Conservation (phyloP, 37 sponge, comb jelly and placozoan species). For the Hexactinellida sp. region DNA sequence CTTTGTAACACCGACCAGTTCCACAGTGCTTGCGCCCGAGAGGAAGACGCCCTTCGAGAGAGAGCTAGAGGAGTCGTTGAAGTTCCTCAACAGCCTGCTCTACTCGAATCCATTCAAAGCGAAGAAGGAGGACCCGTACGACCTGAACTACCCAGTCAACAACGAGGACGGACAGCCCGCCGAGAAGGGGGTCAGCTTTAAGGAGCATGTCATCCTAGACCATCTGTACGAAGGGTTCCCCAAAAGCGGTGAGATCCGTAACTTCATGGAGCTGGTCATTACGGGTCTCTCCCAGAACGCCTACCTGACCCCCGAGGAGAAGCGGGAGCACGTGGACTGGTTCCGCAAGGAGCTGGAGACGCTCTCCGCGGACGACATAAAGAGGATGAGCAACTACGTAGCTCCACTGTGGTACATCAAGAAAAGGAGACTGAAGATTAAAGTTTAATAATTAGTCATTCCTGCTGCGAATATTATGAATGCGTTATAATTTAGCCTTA, state of each 20-base stretch:
- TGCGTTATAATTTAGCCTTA: no score
- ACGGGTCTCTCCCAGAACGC: slow-evolving; percentile 74
- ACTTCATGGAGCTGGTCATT: slow-evolving; percentile 77
- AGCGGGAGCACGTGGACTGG: slow-evolving; percentile 47
- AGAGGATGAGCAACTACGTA: background rate
- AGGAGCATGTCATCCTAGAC: slow-evolving; percentile 68
- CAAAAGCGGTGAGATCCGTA: slow-evolving; percentile 53
- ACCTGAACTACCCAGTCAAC: slow-evolving; percentile 49
- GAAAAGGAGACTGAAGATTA: background rate
- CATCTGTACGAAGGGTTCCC: slow-evolving; percentile 42
- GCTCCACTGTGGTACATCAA: background rate
- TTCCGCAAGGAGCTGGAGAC: slow-evolving; percentile 44
- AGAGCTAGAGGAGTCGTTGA: background rate
- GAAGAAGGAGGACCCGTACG: slow-evolving; percentile 24
- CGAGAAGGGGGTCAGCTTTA: slow-evolving; percentile 52
- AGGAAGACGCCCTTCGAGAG: background rate
- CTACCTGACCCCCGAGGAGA: slow-evolving; percentile 55
- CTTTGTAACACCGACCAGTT: background rate
- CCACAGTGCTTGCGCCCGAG: background rate
- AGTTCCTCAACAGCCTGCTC: slow-evolving; percentile 25
- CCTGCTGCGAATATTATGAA: no score
- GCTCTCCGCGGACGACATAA: background rate
- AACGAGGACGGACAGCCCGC: slow-evolving; percentile 34
- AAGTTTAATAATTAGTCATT: no score
- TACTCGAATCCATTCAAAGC: slow-evolving; percentile 37